These are phyloP conservation scores for Pristiophorus japonicus DNA, from an alignment of 2,113 vertebrate species.

Conservation along the genomic window DNA sequence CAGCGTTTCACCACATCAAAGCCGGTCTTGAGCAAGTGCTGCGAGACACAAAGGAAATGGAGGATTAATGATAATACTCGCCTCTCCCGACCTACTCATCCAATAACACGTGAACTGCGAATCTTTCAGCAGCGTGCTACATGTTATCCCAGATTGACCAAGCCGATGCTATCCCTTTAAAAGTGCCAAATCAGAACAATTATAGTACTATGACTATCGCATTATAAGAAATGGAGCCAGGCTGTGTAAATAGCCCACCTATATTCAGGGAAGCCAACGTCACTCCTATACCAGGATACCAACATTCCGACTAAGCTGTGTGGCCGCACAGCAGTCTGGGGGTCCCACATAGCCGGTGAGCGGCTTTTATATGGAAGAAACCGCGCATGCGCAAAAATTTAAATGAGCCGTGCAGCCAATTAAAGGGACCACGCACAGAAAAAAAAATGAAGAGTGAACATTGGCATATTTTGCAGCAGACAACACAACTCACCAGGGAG, in stretches of 20 bases:
- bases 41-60: conserved; percentile 24
- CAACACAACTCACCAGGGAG: conserved; percentile 59
- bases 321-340: too few species aligned
- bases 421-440: too few species aligned
- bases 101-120: neutral
- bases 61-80: neutral
- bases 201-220: neutral
- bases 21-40: conserved; percentile 70
- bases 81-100: conserved; percentile 4
- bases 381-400: too few species aligned
- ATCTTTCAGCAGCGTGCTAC: neutral
- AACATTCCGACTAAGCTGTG: too few species aligned
- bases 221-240: too few species aligned
- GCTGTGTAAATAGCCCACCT: neutral
- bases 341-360: too few species aligned
- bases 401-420: too few species aligned
- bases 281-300: neutral
- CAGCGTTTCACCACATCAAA: conserved; percentile 72
- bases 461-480: neutral
- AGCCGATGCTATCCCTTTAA: neutral
- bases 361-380: too few species aligned
- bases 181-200: neutral
- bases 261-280: neutral
- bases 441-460: too few species aligned
- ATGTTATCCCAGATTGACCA: neutral